phyloP scores from a whole-genome alignment of 2,797 vertebrate species.

The Nyctibius grandis region DNA sequence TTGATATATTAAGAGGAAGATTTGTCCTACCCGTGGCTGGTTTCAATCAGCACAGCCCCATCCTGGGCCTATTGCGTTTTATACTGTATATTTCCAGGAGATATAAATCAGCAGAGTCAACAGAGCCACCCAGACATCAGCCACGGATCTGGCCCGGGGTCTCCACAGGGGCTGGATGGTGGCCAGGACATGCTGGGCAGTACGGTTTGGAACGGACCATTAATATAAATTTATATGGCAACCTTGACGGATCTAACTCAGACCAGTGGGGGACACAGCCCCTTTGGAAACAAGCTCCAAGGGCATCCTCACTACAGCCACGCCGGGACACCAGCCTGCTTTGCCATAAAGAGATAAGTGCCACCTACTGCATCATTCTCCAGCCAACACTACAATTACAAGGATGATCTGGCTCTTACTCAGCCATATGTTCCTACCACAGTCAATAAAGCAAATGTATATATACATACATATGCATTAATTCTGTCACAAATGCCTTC shows the following conservation, averaged over 20 bases:
- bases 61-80: neutral
- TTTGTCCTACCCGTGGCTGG: slow-evolving; percentile 43
- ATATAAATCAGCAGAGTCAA: neutral
- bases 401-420: neutral
- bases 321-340: neutral
- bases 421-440: neutral
- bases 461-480: neutral
- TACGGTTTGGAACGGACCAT: accelerated
- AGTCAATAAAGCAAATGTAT: neutral
- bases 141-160: neutral
- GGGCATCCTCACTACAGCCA: neutral
- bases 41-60: slow-evolving; percentile 11
- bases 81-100: neutral
- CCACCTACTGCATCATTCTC: neutral
- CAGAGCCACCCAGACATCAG: neutral
- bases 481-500: neutral
- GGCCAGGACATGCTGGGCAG: neutral
- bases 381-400: neutral
- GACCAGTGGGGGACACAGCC: neutral
- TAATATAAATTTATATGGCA: neutral
- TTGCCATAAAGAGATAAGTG: neutral
- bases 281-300: neutral
- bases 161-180: neutral
- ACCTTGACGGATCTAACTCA: neutral
- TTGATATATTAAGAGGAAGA: slow-evolving; percentile 36